Evolutionary conservation across 2,797 vertebrate species (phyloP), one percentile per base, ranked within the genome.

Genomic region (Loris lydekkerianus): DNA sequence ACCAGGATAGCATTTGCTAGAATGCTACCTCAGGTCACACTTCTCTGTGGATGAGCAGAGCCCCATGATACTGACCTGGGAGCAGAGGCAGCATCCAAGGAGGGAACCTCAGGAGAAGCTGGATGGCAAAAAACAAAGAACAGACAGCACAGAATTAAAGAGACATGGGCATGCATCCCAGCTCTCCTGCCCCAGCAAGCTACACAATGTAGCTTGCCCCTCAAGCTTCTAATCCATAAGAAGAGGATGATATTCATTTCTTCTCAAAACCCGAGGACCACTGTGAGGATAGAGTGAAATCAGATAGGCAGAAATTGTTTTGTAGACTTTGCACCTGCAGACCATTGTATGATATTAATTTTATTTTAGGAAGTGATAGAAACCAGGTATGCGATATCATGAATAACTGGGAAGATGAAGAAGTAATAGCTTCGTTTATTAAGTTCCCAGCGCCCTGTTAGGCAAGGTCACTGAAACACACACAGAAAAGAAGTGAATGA

Each of bases 381-480:
- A 77, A 25, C 27, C 92, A 20, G 7, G 18, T 40, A 29, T 84
- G 23, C 10, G 88, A 43, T n/a, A 56, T 49, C 49, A 25, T 46
- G 46, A 94, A 91, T 76, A 91, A 90, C 40, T 4, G 18, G 53
- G 37, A 96, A 83, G 25, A 53, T 15, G 49, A 92, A 81, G 58
- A 43, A 89, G 20, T 77, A 69, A 92, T 60, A 91, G 2, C 61
- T 95, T 75, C 31, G 77, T 85, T 96, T 72, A 83, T 91, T 77
- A 92, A 91, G 31, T 76, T 92, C 37, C 69, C 31, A 23, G 15
- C n/a, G 13, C 1, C 60, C 46, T 40, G 15, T 72, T 81, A 94
- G 46, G 31, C 21, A 86, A 94, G 63, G 21, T 73, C 58, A 49
- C 13, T 80, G 58, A 72, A 91, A 81, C 56, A 76, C 27, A 89